phyloP scores from a whole-genome alignment of 37 sponge, comb jelly and placozoan genomes.

The Cliona cf. orientalis region DNA sequence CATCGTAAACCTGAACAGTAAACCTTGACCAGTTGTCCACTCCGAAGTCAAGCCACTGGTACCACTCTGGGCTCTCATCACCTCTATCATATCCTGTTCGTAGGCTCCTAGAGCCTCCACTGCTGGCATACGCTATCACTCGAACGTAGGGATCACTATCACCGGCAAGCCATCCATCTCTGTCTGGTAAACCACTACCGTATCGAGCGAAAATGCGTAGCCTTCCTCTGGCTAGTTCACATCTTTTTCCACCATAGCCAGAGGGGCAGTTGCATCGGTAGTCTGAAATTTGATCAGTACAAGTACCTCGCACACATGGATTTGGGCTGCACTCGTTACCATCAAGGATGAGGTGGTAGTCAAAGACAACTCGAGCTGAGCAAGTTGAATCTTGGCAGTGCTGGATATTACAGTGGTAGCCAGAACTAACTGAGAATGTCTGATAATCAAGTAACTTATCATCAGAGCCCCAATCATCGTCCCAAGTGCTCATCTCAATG shows the following conservation, averaged over 20 bases:
- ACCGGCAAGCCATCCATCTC: neutral
- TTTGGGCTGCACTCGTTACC: neutral
- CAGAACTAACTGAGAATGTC: too few species aligned
- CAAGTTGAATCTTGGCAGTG: too few species aligned
- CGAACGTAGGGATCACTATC: conserved; percentile 37
- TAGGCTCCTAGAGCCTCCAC: neutral
- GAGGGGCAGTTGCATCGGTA: neutral
- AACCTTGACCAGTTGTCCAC: neutral
- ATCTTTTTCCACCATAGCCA: neutral
- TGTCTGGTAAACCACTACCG: conserved; percentile 16
- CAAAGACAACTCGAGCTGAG: too few species aligned
- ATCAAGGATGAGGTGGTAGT: too few species aligned
- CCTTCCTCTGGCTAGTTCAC: neutral
- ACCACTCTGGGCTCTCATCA: conserved; percentile 40
- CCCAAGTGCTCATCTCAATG: too few species aligned
- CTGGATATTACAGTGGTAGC: too few species aligned
- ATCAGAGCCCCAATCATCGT: too few species aligned
- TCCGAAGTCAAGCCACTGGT: conserved; percentile 33
- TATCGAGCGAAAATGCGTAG: conserved; percentile 6
- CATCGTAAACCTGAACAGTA: conserved; percentile 19
- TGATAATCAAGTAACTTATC: too few species aligned
- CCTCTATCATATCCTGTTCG: neutral
- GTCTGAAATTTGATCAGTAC: neutral
- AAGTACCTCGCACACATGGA: neutral
- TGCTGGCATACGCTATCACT: conserved; percentile 3